Base-by-base conservation (phyloP, 2,797 vertebrate species). In the Botia kubotai region DNA sequence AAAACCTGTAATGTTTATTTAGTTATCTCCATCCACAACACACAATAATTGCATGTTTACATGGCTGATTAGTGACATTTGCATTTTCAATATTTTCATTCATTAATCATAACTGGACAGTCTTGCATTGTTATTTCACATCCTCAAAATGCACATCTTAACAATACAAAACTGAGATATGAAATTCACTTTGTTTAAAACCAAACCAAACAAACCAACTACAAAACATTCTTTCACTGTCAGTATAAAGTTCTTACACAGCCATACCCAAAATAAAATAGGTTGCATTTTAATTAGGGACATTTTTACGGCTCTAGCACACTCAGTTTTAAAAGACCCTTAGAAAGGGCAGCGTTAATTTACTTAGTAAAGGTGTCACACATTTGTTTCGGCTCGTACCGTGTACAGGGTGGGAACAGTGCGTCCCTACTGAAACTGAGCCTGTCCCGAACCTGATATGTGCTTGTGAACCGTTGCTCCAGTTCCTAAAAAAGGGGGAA, bases 291-390 rank as follows among this genome's bases (percentile, higher is more conserved):
- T 46, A 71, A 13, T 72, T 76, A 80, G 36, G 4, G 46, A 75
- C 29, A 19, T n/a, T 33, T 48, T 36, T 13, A 50, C 14, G 3
- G 39, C 19, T 57, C 60, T 60, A 80, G 21, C 46, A 58, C 48
- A 55, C 71, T 75, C 77, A 33, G 33, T 33, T 33, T 33, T 33
- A 33, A 33, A 33, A 33, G 39, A 63, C 75, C 65, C 50, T 80
- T 71, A 63, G 66, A 11, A 76, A 75, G 67, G 62, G 63, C 60
- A 81, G 43, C 46, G 70, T 82, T 78, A 66, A 75, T 79, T 75
- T 67, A 77, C 74, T 80, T 63, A 70, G 77, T 83, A 75, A 81
- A 74, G 17, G n/a, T 36, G 48, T 23, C 55, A 43, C 36, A 65
- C 4, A 33, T 65, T 73, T n/a, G 23, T 66, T 48, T 66, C 50